A percentile compares a stretch with the other conserved stretches of the same genome.
Evolutionary conservation across 1,140 invertebrate species (phyloP).

Genomic region (Papilio dardanus): DNA sequence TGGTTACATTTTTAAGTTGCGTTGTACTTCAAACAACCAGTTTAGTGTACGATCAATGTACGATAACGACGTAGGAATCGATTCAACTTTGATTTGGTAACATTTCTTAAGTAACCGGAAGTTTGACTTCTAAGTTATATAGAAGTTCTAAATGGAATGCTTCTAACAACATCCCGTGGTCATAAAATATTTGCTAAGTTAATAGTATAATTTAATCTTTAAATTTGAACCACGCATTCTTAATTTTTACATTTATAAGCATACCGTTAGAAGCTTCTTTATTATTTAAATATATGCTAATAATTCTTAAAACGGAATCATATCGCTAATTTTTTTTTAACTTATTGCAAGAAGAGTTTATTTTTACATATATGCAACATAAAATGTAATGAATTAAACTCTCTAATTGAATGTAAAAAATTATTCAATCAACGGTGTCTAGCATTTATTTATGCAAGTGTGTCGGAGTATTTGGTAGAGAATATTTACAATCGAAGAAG

Average conservation of each 20-base stretch:
- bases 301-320: slow-evolving; percentile 20
- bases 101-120: slow-evolving; percentile 2
- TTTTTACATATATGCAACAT: slow-evolving; percentile 20
- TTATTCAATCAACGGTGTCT: slow-evolving; percentile 4
- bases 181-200: neutral
- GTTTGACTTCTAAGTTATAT: slow-evolving; percentile 2
- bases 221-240: neutral
- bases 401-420: neutral
- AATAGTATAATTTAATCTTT: neutral
- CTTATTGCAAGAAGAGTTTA: neutral
- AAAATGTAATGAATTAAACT: slow-evolving; percentile 11
- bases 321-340: neutral
- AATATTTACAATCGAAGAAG: slow-evolving; percentile 9
- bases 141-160: neutral
- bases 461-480: slow-evolving; percentile 10
- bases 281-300: slow-evolving; percentile 25
- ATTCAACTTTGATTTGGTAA: neutral
- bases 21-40: neutral
- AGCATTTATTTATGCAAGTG: slow-evolving; percentile 16
- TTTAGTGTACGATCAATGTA: neutral
- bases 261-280: slow-evolving; percentile 12
- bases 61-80: neutral
- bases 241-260: neutral
- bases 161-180: neutral
- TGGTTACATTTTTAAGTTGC: neutral